Conservation (phyloP, 2,113 vertebrate species). For the Heteronetta atricapilla region DNA sequence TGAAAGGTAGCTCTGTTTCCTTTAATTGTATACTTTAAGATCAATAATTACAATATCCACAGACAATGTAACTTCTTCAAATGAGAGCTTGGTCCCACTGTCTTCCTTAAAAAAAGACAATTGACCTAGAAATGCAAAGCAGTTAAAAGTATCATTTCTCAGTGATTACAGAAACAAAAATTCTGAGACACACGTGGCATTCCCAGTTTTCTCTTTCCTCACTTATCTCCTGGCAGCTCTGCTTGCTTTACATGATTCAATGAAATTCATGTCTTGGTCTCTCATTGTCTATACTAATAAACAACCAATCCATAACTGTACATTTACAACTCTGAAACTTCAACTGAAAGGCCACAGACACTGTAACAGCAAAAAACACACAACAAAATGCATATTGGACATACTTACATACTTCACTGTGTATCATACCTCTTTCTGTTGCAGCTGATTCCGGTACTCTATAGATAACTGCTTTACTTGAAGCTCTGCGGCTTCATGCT, state of each 20-base stretch:
- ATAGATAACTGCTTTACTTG: constrained; percentile 90
- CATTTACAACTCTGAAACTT: not conserved
- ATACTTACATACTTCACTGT: not conserved
- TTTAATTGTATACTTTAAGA: not conserved
- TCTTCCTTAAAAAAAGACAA: not conserved
- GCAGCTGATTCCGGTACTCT: constrained; percentile 88
- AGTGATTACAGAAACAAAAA: not conserved
- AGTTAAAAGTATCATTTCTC: not conserved
- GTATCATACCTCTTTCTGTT: constrained; percentile 91
- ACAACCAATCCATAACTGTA: not conserved
- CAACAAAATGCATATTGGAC: not conserved
- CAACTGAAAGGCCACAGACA: not conserved
- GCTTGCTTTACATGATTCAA: not conserved
- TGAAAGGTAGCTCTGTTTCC: not conserved
- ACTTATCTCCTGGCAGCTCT: not conserved
- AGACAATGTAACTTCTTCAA: not conserved
- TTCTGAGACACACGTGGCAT: not conserved
- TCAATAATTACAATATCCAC: not conserved
- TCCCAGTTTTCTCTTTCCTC: not conserved
- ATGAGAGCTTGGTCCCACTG: not conserved
- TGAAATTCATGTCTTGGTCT: not conserved
- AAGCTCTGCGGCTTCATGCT: constrained; percentile 92
- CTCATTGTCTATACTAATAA: not conserved
- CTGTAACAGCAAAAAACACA: not conserved
- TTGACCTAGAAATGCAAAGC: not conserved